Evolutionary conservation across 2,113 vertebrate genomes (phyloP).

Genomic region (Epinephelus lanceolatus): DNA sequence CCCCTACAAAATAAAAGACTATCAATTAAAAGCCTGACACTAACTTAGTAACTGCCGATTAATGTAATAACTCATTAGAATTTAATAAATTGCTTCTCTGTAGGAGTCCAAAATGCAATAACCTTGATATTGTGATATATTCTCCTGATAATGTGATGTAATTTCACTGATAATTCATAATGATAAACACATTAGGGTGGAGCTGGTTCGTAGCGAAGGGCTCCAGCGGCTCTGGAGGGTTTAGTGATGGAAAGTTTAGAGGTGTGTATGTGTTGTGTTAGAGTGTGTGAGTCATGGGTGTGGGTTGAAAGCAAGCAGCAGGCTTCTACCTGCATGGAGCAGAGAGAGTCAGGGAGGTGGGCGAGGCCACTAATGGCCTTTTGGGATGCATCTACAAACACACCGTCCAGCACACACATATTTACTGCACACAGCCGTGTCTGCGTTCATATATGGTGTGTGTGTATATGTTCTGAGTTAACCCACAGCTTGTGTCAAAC

Average conservation of each 20-base stretch:
- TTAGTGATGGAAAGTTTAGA: constrained; percentile 61
- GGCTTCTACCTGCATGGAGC: constrained; percentile 65
- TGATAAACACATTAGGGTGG: constrained; percentile 40
- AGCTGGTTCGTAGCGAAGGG: constrained; percentile 10
- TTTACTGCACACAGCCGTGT: constrained; percentile 16
- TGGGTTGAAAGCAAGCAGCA: constrained; percentile 41
- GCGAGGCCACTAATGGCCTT: constrained; percentile 35
- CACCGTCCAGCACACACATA: neutral
- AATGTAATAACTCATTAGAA: constrained; percentile 30
- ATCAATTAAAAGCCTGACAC: constrained; percentile 8
- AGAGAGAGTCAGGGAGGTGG: constrained; percentile 6
- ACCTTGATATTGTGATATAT: constrained; percentile 22
- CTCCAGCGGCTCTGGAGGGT: constrained; percentile 23
- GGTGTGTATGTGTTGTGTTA: constrained; percentile 41
- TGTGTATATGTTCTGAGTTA: constrained; percentile 32
- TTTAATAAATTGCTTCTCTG: constrained; percentile 20
- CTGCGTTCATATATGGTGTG: neutral
- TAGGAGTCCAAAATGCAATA: constrained; percentile 38
- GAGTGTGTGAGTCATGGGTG: constrained; percentile 16
- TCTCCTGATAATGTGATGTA: constrained; percentile 40
- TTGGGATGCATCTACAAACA: constrained; percentile 38
- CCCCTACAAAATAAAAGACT: constrained; percentile 8
- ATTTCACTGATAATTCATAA: constrained; percentile 42
- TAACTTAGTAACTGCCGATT: constrained; percentile 12
- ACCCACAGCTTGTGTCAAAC: constrained; percentile 24